A percentile compares a stretch with the other conserved stretches of the same genome.
phyloP scores from a whole-genome alignment of 1,140 invertebrate species.

The Batillaria attramentaria region DNA sequence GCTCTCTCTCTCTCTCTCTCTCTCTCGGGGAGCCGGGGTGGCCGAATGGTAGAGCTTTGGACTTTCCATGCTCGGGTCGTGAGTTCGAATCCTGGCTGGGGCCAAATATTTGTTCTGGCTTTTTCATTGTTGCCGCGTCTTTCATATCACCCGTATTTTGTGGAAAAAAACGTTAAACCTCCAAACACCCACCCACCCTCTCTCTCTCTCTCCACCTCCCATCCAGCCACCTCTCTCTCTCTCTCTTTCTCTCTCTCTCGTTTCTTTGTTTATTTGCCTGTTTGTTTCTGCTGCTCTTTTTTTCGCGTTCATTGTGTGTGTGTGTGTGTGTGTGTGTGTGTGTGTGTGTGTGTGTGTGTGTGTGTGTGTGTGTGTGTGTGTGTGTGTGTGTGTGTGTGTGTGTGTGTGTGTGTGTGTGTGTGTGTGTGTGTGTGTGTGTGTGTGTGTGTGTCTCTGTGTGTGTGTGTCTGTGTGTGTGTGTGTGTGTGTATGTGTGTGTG shows the following conservation, averaged over 20 bases:
- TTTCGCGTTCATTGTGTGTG: neutral
- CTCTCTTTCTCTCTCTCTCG: neutral
- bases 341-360: neutral
- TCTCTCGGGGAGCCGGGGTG: too few relatives aligned
- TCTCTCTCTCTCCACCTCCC: neutral
- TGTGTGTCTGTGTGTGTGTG: neutral
- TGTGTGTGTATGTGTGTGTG: slow-evolving; percentile 8
- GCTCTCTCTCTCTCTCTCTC: too few relatives aligned
- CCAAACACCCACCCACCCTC: neutral
- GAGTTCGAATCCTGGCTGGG: too few relatives aligned
- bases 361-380: neutral
- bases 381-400: neutral
- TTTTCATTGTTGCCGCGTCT: neutral
- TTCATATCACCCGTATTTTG: neutral
- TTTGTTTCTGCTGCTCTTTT: neutral
- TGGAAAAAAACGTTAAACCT: neutral
- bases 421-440: neutral
- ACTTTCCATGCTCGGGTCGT: too few relatives aligned
- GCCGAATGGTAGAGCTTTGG: too few relatives aligned
- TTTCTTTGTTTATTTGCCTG: neutral
- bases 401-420: neutral
- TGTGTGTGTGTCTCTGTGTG: neutral
- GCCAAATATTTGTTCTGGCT: too few relatives aligned
- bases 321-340: neutral
- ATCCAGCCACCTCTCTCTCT: neutral